Evolutionary conservation across 2,797 vertebrate genomes (phyloP), one percentile per base, ranked within the genome.

Genomic region (Pangasius sanitwongsei): DNA sequence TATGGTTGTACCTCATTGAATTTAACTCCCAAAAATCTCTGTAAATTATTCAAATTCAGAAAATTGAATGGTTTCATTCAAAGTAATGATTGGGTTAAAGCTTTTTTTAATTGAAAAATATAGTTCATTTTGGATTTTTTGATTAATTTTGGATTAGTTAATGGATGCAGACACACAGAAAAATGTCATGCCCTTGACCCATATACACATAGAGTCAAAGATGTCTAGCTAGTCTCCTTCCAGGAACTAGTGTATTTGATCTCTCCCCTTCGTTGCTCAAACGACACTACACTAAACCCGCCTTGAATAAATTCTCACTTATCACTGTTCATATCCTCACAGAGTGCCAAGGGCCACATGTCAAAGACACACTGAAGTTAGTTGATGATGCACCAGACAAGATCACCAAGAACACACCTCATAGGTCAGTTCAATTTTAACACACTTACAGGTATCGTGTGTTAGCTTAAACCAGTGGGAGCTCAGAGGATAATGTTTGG

Each of bases 241-340:
- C 6, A 12, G 80, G 83, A 80, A 63, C 75, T 55, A 5, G 59
- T 34, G 67, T 41, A 63, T 67, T 55, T 31, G 15, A 31, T 84
- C 34, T 18, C 18, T 37, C 50, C 34, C 63, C 20, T 74, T 84
- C 31, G 82, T 67, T 85, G 78, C 83, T 85, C 83, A 44, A 50
- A 81, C 78, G 57, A 78, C 28, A 28, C 86, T 78, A 48, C 70
- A 87, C 69, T 72, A 86, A 87, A 83, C 72, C 78, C 41, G 80
- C 25, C 23, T 48, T 57, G 61, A 84, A 83, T 88, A 69, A 87
- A 91, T 6, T 55, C 59, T 28, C 69, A 61, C 57, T 65, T 63
- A 89, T 82, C 84, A 82, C 57, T 12, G 18, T 50, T 77, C 41
- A 44, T 25, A 70, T 85, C 69, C 74, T 82, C 44, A 67, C 37